These are phyloP conservation scores for Drosophila burlai DNA, from an alignment of 1,140 invertebrate genomes.

Conservation along the genomic window DNA sequence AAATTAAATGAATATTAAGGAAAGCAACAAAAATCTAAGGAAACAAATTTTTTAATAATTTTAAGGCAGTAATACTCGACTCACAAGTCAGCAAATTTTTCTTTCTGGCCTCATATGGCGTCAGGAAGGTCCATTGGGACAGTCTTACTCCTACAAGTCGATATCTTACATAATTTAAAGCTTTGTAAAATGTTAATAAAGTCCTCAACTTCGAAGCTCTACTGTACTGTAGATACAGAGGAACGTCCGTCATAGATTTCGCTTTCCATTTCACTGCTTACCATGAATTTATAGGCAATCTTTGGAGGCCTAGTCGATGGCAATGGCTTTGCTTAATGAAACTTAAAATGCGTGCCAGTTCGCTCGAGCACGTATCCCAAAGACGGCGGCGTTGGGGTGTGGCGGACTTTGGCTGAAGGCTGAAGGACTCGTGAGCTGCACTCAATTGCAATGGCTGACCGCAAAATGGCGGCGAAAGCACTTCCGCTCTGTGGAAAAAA, in stretches of 20 bases:
- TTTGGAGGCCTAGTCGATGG: constrained; percentile 42
- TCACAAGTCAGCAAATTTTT: too few relatives aligned
- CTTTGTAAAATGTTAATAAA: background rate
- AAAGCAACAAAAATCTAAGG: background rate
- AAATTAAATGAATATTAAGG: background rate
- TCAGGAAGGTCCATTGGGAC: too few relatives aligned
- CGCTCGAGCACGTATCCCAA: constrained; percentile 59
- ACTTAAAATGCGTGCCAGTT: constrained; percentile 71
- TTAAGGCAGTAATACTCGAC: too few relatives aligned
- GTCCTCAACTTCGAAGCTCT: too few relatives aligned
- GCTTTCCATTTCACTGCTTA: constrained; percentile 68
- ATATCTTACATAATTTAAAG: background rate
- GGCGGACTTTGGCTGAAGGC: constrained; percentile 5
- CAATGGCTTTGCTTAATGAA: constrained; percentile 62
- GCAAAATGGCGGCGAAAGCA: constrained; percentile 81
- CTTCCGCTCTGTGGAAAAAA: constrained; percentile 68
- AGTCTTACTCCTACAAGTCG: too few relatives aligned
- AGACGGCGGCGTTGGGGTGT: constrained; percentile 23
- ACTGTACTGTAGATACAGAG: constrained; percentile 1
- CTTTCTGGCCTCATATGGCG: too few relatives aligned
- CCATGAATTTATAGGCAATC: constrained; percentile 77
- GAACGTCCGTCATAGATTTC: constrained; percentile 37
- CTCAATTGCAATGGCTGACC: constrained; percentile 70
- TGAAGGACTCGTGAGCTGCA: constrained; percentile 51
- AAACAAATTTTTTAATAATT: background rate